Evolutionary conservation across 2,113 vertebrate species (phyloP), one percentile per base, ranked within the genome.

Genomic region (Raja brachyura): DNA sequence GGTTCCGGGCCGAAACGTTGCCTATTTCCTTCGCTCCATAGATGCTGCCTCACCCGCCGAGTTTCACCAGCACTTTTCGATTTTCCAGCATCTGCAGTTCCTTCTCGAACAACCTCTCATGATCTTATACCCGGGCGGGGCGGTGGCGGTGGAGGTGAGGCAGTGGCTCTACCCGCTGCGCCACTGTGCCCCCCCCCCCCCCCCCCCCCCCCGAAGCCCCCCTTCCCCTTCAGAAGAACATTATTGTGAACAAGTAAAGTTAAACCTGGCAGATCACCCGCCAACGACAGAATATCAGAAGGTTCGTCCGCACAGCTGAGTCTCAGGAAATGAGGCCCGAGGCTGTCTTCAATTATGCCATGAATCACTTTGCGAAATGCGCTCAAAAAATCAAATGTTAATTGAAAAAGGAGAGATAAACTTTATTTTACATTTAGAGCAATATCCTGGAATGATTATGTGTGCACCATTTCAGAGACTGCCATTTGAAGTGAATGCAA

Each of bases 371-470:
- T 66, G 85, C 66, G 61, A 33, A 90, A 33, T 90, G 20, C 63
- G 33, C 63, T 90, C n/a, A 66, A 66, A 48, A 79, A 66, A 66
- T 10, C 31, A 90, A 66, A 31, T 31, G 28, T 63, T 33, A 90
- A 66, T 90, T 90, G 28, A 90, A 66, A 90, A 31, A 90, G 28
- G 59, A n/a, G 1, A 33, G 85, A 90, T 90, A 18, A 63, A 66
- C 31, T 66, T 90, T 33, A 61, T 90, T 66, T 61, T 83, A 66
- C 14, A 66, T 68, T 90, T 68, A 18, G 66, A 0, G 59, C 14
- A 66, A 90, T 90, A 66, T 90, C 85, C 61, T 90, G 61, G 66
- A 70, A 90, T 20, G 85, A 33, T 90, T 54, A 5, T 83, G 48
- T 25, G 5, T 83, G 39, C 22, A 1, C 48, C 54, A 56, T 83